Base-by-base conservation (phyloP, 1,140 invertebrate species). In the Wiebesia pumilae region DNA sequence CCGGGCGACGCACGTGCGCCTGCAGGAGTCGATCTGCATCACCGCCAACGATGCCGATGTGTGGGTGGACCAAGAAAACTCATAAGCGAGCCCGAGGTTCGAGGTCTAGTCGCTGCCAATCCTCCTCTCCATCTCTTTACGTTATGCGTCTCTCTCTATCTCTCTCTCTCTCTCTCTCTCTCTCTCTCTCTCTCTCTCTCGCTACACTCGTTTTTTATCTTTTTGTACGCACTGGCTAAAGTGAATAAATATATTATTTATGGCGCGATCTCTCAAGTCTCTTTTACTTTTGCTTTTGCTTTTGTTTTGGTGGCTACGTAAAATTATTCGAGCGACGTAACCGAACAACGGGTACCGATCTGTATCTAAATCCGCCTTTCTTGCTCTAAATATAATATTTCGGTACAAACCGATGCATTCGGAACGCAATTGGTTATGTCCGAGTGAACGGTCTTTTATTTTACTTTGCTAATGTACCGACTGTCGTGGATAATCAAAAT, bases 51-150 rank as follows among this genome's bases (percentile, higher is more conserved):
- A 7, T 30, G 10, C 30, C 10, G 38, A 75, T 83, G 30, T 10
- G 75, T 79, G 75, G 73, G 82, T 77, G 71, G 33, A 84, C 73
- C 73, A 40, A 79, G 73, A 19, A 84, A 82, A 81, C 12, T 79
- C 77, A 33, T 58, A 79, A 82, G 43, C n/a, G 58, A 27, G 1
- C 58, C 16, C 30, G 38, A 40, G 65, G n/a, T 35, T 71, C 33
- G 30, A 71, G 69, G 33, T 38, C 19, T 38, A 71, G 69, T 38
- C 47, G 51, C 71, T 12, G 35, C 7, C 7, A 24, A 16, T 33
- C 19, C 33, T 16, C 69, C 69, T 21, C 33, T 33, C 69, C 30
- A 2, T 24, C 3, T 62, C 10, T 27, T 62, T n/a, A 27, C 62
- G 6, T 35, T 6, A 14, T 35, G 30, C n/a, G 69, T 38, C 47